Evolutionary conservation across 2,797 vertebrate genomes (phyloP).

Genomic region (Danio albolineatus): DNA sequence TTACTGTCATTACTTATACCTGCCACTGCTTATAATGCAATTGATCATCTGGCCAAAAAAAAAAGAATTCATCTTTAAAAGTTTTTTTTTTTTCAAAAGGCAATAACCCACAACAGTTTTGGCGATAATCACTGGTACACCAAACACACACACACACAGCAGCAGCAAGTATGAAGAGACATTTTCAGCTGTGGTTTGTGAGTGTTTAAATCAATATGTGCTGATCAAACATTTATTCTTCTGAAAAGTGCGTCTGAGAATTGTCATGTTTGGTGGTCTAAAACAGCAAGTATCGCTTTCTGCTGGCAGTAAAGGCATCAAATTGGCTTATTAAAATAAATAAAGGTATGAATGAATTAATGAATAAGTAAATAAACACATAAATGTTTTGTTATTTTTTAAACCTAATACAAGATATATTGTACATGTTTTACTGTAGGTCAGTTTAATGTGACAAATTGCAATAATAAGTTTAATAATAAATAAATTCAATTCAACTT

Average conservation of each 20-base stretch:
- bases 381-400: too few species aligned
- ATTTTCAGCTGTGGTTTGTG: neutral
- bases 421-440: too few species aligned
- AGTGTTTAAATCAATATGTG: constrained; percentile 41
- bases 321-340: too few species aligned
- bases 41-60: constrained; percentile 18
- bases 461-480: too few species aligned
- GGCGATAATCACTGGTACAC: constrained; percentile 3
- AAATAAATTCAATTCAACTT: too few species aligned
- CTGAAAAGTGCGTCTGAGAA: constrained; percentile 31
- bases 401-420: too few species aligned
- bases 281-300: neutral
- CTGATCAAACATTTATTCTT: constrained; percentile 43
- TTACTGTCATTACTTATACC: constrained; percentile 47
- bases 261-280: constrained; percentile 21
- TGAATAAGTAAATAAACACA: too few species aligned
- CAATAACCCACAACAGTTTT: constrained; percentile 7
- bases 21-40: constrained; percentile 32
- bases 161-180: constrained; percentile 1
- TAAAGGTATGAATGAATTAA: too few species aligned
- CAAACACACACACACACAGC: constrained; percentile 5
- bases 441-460: too few species aligned
- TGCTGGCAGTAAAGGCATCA: constrained; percentile 9
- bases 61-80: constrained; percentile 5
- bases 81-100: constrained; percentile 16